Evolutionary conservation across 2,113 vertebrate genomes (phyloP), one percentile per base, ranked within the genome.

Genomic region (Recurvirostra avosetta): DNA sequence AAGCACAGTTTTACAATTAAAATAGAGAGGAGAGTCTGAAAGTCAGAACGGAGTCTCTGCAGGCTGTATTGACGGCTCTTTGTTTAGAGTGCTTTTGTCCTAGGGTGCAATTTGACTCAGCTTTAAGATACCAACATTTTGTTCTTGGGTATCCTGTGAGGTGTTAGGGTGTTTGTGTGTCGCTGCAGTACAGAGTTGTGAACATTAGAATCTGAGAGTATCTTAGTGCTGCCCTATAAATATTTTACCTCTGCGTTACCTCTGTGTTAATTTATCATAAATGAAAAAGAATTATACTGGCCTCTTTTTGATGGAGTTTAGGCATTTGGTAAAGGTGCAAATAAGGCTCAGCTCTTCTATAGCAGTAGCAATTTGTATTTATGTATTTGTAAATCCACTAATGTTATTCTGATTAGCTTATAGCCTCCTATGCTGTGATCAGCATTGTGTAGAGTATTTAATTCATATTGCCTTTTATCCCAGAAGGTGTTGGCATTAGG

Each of bases 281-380:
- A 75, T 21, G 0, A 11, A 66, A 20, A 11, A 66, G 6, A 61
- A 17, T 8, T 15, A 12, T 6, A 4, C 11, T 2, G 2, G 20
- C 6, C 20, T 68, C 22, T 47, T 19, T 29, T 26, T 61, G 29
- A 20, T 65, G 38, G 38, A 17, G 2, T 58, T 70, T 13, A 52
- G 32, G 8, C 15, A 14, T 53, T 87, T 75, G 27, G 38, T 53
- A 59, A 92, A 71, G 8, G 9, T 45, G 15, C 10, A 38, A 40
- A 15, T 27, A 62, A 82, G 14, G 10, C 4, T 61, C 13, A 41
- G 2, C 5, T 27, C 34, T 58, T 81, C 61, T 12, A 40, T 4
- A 52, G 38, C 9, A 41, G 29, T 20, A 23, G 36, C 38, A 18
- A 38, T n/a, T 66, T 67, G 13, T 78, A 30, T 80, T 70, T 56